These are phyloP conservation scores for Miniopterus natalensis DNA, from an alignment of 2,113 vertebrate genomes.

Conservation along the genomic window DNA sequence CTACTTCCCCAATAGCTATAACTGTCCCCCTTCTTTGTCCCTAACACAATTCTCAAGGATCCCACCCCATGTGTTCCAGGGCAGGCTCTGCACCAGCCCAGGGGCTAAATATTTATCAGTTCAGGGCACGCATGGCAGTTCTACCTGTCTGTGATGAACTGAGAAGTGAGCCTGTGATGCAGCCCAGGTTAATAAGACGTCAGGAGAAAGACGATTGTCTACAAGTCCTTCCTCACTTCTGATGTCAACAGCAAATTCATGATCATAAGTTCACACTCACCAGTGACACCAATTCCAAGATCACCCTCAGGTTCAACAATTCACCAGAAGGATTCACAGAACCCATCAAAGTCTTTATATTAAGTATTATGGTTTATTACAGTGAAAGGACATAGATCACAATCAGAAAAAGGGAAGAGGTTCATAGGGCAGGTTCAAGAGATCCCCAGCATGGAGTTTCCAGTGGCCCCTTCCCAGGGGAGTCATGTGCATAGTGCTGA, in stretches of 20 bases:
- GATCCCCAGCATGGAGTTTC: not conserved
- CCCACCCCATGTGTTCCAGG: not conserved
- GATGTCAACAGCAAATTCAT: not conserved
- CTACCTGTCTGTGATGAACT: not conserved
- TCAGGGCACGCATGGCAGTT: not conserved
- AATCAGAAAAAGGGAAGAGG: not conserved
- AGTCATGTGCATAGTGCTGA: not conserved
- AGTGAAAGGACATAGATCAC: not conserved
- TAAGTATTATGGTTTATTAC: not conserved
- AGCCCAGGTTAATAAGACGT: not conserved
- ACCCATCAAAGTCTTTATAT: not conserved
- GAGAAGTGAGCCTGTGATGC: not conserved
- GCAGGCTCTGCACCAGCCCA: not conserved
- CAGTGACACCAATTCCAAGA: not conserved
- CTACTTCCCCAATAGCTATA: not conserved
- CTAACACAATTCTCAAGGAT: not conserved
- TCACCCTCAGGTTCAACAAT: not conserved
- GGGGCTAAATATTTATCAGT: not conserved
- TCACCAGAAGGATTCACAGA: not conserved
- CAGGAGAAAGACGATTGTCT: not conserved
- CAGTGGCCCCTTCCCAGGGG: no score
- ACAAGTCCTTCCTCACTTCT: not conserved
- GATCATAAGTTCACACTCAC: not conserved
- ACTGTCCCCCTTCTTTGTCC: not conserved
- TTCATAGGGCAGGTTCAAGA: not conserved